Evolutionary conservation across 2,797 vertebrate genomes (phyloP), one percentile per base, ranked within the genome.

Genomic region (Rhyacichthys aspro): DNA sequence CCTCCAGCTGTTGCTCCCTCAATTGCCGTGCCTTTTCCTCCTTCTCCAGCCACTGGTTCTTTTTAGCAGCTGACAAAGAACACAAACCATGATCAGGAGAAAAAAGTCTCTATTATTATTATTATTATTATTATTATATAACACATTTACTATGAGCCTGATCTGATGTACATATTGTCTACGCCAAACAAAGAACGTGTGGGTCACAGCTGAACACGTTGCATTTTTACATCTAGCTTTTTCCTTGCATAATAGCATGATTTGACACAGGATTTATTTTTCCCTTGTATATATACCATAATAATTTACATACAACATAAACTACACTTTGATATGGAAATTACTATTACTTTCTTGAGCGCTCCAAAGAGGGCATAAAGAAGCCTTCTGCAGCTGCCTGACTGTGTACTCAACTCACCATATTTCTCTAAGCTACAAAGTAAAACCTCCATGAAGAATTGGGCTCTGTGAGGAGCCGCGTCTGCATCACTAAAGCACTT

Each of bases 41-140:
- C 82, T 98, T 97, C 90, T 96, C 95, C 88, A 98, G 87, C 97
- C 97, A 99, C 85, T 98, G 92, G 10, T 70, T 92, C 86, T 98
- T 93, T 92, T 98, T 98, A 83, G 94, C 90, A 23, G 95, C 97
- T 99, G 49, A 11, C 52, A 43, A 82, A 37, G 16, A 55, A 39
- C 18, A 17, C 1, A 10, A 8, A 11, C 18, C 12, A 54, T 41
- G 53, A 44, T n/a, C 10, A 37, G 59, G 44, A 23, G 11, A 55
- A 2, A 17, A 2, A 38, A 28, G 23, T 28, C 23, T 28, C n/a
- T n/a, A n/a, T n/a, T n/a, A n/a, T n/a, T n/a, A n/a, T n/a, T n/a
- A n/a, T n/a, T n/a, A n/a, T n/a, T n/a, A n/a, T n/a, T n/a, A n/a
- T n/a, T n/a, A n/a, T n/a, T n/a, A n/a, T n/a, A n/a, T n/a, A n/a